Percentiles rank a stretch among this genome's conserved stretches.
These are phyloP conservation scores for Chrosomus eos DNA, from an alignment of 2,797 vertebrate genomes.

Conservation along the genomic window DNA sequence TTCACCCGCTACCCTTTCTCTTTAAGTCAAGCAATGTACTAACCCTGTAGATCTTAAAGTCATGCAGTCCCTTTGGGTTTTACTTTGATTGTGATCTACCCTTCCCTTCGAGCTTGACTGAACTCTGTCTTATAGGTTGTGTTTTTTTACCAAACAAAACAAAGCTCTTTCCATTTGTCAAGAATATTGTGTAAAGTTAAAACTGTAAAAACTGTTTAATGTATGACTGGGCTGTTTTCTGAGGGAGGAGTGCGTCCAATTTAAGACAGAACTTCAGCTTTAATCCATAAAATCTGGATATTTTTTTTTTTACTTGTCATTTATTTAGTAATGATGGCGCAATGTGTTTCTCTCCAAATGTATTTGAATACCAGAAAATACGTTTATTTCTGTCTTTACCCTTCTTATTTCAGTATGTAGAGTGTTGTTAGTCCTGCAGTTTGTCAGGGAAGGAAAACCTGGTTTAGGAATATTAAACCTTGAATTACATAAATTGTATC, in stretches of 20 bases:
- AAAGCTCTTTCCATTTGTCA: not conserved
- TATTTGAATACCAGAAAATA: not conserved
- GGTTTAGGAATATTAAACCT: slow-evolving; percentile 17
- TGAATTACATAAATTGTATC: not conserved
- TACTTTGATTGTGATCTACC: not conserved
- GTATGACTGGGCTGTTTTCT: not conserved
- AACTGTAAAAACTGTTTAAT: not conserved
- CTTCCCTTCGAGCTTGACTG: slow-evolving; percentile 14
- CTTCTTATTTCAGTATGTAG: not conserved
- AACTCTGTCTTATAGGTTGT: not conserved
- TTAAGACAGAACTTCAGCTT: not conserved
- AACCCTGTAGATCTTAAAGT: not conserved
- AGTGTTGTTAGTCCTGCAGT: not conserved
- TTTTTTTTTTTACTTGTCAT: too few species aligned
- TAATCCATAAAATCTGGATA: not conserved
- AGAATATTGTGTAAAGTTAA: not conserved
- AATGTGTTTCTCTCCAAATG: not conserved
- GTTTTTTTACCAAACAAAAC: not conserved
- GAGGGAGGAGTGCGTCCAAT: not conserved
- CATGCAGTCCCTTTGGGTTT: not conserved
- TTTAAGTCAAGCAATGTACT: not conserved
- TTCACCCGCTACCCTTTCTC: not conserved
- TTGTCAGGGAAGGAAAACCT: slow-evolving; percentile 17
- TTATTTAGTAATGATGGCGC: not conserved
- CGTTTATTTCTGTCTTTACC: not conserved